Base-by-base conservation (phyloP, 2,888 invertebrate species). In the Melanotus villosus region DNA sequence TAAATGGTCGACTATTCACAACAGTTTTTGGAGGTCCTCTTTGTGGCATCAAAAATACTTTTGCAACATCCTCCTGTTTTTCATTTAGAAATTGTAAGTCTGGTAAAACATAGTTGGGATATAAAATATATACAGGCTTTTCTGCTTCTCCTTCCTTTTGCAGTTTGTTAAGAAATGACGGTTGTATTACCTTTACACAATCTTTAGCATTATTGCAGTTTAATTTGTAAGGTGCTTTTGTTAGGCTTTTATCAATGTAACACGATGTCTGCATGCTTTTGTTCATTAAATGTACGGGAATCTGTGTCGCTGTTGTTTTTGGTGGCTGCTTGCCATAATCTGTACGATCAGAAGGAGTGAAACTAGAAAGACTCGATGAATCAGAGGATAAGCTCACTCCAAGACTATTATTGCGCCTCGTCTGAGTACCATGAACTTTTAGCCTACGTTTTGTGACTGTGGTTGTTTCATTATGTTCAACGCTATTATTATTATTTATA, bases 91-190 rank as follows among this genome's bases (percentile, higher is more conserved):
- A 97, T 77, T 93, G 93, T 77, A 97, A 88, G 85, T 96, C 94
- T 16, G 97, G 96, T 71, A 97, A 85, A 5, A 96, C 92, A 80
- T 97, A 97, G 84, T 93, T 96, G 23, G 97, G 96, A 85, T 96
- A 97, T 73, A 96, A 90, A 43, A 97, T 93, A 83, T 94, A 96
- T 0, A 96, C 93, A 2, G 95, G 94, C 79, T 92, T 93, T 78
- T 90, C 83, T 84, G 81, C 87, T 74, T 83, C 82, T 5, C 70
- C 77, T 71, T 84, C 84, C 58, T 81, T 77, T 83, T 84, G 91
- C 12, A 92, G 83, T 82, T 91, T 91, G 75, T 89, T 89, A 71
- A 92, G 84, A 80, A 92, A 92, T 10, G 92, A 92, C 30, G 91
- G 90, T 77, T 92, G 91, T 12, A 92, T 87, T 41, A 92, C 85